phyloP scores from a whole-genome alignment of 1,140 invertebrate genomes.

The Bombyx mori region ASM3026992v2 NC_085133.1:6762501-6763000 shows the following conservation, averaged over 20 bases:
- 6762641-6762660: conserved; percentile 99
- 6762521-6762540: too few relatives aligned
- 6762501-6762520: too few relatives aligned
- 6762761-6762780: conserved; percentile 99
- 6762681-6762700: conserved; percentile 96
- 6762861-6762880: too few relatives aligned
- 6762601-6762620: conserved; percentile 97
- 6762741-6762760: conserved; percentile 98
- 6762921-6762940: too few relatives aligned
- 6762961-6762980: too few relatives aligned
- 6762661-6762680: conserved; percentile 94
- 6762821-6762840: too few relatives aligned
- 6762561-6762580: conserved; percentile 33
- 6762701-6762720: conserved; percentile 99
- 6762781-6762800: conserved; percentile 97
- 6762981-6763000: too few relatives aligned
- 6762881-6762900: too few relatives aligned
- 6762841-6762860: too few relatives aligned
- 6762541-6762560: conserved; percentile 11
- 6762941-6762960: too few relatives aligned
- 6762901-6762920: too few relatives aligned
- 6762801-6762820: too few relatives aligned
- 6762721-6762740: conserved; percentile 97
- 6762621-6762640: conserved; percentile 95
- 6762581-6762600: conserved; percentile 96